These are phyloP conservation scores for Amia ocellicauda DNA, from an alignment of 2,113 vertebrate genomes.

Conservation along the genomic window DNA sequence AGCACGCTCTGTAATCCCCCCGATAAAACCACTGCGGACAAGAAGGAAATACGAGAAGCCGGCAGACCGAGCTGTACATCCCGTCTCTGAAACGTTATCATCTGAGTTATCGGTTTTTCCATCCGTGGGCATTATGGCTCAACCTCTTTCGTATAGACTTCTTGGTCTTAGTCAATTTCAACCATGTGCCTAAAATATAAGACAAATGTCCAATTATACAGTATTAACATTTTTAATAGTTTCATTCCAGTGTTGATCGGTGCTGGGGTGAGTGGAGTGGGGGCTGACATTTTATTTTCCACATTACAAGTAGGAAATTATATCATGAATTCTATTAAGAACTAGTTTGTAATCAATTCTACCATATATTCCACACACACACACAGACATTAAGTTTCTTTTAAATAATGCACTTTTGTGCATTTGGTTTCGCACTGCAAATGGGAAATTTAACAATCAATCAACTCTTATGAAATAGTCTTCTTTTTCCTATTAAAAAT, in stretches of 20 bases:
- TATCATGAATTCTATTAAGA: not conserved
- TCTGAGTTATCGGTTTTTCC: not conserved
- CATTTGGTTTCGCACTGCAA: conserved; percentile 1
- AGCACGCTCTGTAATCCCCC: too few species aligned
- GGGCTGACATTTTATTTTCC: not conserved
- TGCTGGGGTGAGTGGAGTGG: not conserved
- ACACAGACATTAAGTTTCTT: not conserved
- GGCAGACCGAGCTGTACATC: not conserved
- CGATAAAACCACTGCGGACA: too few species aligned
- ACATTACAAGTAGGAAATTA: not conserved
- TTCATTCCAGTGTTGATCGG: not conserved
- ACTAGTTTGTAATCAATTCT: too few species aligned
- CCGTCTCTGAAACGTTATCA: not conserved
- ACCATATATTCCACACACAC: not conserved
- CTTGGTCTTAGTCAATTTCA: not conserved
- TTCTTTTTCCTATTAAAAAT: conserved; percentile 4
- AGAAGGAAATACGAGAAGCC: not conserved
- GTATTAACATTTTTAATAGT: not conserved
- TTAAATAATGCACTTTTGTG: not conserved
- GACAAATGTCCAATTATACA: not conserved
- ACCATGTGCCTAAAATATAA: not conserved
- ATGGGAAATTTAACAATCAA: conserved; percentile 4
- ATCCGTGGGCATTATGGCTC: not conserved
- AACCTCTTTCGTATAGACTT: not conserved
- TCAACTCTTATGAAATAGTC: not conserved